phyloP scores from a whole-genome alignment of 2,888 invertebrate species.

The Doris montereyensis region DNA sequence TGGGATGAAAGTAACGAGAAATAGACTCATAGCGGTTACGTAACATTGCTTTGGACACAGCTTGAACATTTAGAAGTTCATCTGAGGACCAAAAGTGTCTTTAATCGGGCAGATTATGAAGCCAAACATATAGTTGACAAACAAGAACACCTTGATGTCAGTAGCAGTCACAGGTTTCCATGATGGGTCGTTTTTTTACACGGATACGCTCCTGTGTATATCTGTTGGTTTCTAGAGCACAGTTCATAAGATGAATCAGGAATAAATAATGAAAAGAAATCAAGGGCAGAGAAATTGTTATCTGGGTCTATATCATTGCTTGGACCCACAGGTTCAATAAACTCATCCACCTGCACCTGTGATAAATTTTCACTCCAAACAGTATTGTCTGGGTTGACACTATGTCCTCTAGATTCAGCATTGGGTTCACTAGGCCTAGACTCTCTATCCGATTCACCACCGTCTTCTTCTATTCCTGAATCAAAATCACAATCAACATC shows the following conservation, averaged over 20 bases:
- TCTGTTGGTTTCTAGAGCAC: neutral
- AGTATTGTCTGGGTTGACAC: no score
- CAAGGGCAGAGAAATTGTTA: neutral
- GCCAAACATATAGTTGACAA: neutral
- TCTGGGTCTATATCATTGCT: neutral
- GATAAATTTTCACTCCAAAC: neutral
- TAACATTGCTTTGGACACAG: no score
- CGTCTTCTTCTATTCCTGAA: neutral
- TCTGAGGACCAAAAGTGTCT: no score
- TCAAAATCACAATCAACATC: neutral
- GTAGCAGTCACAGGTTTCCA: neutral
- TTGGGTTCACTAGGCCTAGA: neutral
- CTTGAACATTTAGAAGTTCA: no score
- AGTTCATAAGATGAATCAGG: neutral
- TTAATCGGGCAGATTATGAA: no score
- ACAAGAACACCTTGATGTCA: neutral
- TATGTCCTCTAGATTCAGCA: neutral
- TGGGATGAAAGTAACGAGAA: neutral
- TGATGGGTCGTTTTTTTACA: slow-evolving; percentile 5
- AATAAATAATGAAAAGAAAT: neutral
- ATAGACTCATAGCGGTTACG: neutral
- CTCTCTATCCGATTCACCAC: neutral
- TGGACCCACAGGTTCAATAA: neutral
- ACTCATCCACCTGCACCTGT: neutral
- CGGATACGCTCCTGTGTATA: neutral